Evolutionary conservation across 2,113 vertebrate genomes (phyloP).

Genomic region (Malurus elegans): DNA sequence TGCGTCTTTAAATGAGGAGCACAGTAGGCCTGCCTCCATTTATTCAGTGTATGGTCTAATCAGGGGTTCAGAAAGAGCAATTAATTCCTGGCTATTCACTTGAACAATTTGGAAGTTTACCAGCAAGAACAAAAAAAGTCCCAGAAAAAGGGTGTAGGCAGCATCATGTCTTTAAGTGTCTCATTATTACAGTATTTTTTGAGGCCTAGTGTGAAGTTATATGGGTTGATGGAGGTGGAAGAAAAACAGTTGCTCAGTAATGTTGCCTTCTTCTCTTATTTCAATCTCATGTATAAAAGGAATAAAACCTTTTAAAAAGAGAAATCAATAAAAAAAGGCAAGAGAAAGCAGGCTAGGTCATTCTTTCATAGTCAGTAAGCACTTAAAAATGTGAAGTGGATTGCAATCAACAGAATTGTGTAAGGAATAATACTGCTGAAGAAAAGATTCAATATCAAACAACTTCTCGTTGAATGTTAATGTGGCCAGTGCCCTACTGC

Average conservation of each 20-base stretch:
- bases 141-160: constrained; percentile 24
- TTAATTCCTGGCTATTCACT: constrained; percentile 40
- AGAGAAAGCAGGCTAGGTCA: not conserved
- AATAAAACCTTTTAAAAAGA: not conserved
- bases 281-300: not conserved
- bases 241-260: constrained; percentile 38
- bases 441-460: constrained; percentile 40
- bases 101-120: constrained; percentile 38
- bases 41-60: not conserved
- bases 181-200: not conserved
- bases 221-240: not conserved
- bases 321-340: constrained; percentile 39
- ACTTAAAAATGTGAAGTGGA: constrained; percentile 39
- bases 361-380: constrained; percentile 32
- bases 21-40: not conserved
- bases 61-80: constrained; percentile 9
- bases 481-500: constrained; percentile 2
- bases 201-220: not conserved
- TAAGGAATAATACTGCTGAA: constrained; percentile 29
- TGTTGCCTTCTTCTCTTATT: not conserved
- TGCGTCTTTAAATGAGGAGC: not conserved
- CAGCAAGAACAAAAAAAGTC: constrained; percentile 25
- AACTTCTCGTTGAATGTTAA: constrained; percentile 21
- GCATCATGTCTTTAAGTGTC: not conserved
- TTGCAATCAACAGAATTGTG: constrained; percentile 42